Base-by-base conservation (phyloP, 2,113 vertebrate genomes). In the Rhagologus leucostigma region DNA sequence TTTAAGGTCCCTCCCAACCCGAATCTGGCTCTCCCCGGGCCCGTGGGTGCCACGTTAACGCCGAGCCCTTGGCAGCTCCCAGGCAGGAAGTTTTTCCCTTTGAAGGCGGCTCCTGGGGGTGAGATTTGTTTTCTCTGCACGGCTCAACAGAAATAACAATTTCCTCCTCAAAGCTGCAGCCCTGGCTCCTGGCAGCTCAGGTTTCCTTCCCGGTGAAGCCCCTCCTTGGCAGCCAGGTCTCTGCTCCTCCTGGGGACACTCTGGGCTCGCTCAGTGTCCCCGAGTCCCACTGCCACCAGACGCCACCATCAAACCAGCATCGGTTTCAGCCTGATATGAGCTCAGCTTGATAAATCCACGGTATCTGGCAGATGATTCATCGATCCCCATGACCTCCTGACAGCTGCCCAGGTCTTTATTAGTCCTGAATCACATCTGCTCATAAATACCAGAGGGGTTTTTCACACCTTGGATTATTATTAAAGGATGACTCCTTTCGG, bases 401-500 rank as follows among this genome's bases (percentile, higher is more conserved):
- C 44, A 57, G 92, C 22, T 41, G 29, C 90, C 49, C 60, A 3
- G 41, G 6, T 46, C 93, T 59, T 59, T 53, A 41, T 85, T 74
- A 68, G 85, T 18, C 77, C 46, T 87, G 96, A 95, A 93, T 89
- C 74, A 95, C 82, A 6, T 55, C 65, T 77, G 81, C 75, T 87
- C 69, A 53, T 60, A 93, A 97, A 95, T 93, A 89, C 95, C 91
- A 60, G 65, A 87, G 63, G 41, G 64, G 10, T 94, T 93, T 93
- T 94, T 96, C 91, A 88, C 87, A 80, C 84, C 29, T 85, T 9
- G 67, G 29, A 16, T 68, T 75, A 23, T 59, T 87, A 42, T 64
- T 84, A 56, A 52, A 81, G 82, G 83, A 95, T 52, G 87, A 69
- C 59, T 79, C 84, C 3, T 84, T 90, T 84, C 63, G 75, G 90